Evolutionary conservation across 2,113 vertebrate species (phyloP), one percentile per base, ranked within the genome.

Genomic region (Nicator chloris): DNA sequence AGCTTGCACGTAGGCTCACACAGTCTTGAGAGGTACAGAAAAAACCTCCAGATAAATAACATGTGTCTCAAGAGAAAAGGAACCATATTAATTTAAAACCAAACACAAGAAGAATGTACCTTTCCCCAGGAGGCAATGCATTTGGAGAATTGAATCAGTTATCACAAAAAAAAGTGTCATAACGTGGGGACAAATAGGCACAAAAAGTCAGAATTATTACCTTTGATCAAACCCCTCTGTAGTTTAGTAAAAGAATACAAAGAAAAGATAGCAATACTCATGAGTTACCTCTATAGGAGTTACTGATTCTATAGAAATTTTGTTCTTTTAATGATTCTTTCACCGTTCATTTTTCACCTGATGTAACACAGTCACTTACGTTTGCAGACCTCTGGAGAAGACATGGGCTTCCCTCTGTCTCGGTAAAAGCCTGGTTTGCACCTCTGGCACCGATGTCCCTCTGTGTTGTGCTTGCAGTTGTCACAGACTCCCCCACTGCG

Each of bases 371-470:
- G 19, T 31, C 39, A 95, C 97, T 98, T 97, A 99, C 98, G 97
- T 95, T 97, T 98, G 96, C 98, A 99, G 91, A 97, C 97, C 45
- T 98, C 94, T 26, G 97, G 90, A 17, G 98, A 98, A 45, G 94
- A 98, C 71, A 98, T 56, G 33, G 98, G 97, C 84, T 98, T 96
- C 13, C 88, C 97, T 14, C 89, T 97, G 45, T 97, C 98, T 11
- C 98, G 97, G 84, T 98, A 98, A 40, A 98, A 99, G 31, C 99
- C 99, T 0, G 96, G 95, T 45, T 97, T 98, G 96, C 99, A 99
- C 59, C 98, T 97, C 44, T 99, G 98, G 95, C 99, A 99, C 56
- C 98, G 97, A 30, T 98, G 97, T 9, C 99, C 99, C 7, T 97
- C 97, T 0, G 98, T 99, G 97, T 99, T 98, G 91, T 99, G 98